These are phyloP conservation scores for Hermetia illucens DNA, from an alignment of 1,140 invertebrate genomes.

Conservation along the genomic window DNA sequence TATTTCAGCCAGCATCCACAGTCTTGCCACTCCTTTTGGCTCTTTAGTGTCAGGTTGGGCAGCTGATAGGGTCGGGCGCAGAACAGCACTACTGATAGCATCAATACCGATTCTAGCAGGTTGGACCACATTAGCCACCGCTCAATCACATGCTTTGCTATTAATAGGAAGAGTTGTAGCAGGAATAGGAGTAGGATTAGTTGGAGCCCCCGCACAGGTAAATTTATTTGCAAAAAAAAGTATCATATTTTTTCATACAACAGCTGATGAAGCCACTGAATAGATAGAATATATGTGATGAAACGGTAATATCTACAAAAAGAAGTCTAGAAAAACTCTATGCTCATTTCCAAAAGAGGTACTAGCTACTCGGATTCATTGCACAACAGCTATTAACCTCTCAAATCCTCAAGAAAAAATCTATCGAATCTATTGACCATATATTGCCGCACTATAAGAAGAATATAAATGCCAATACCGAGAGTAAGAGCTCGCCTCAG, in stretches of 20 bases:
- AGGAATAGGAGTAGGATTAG: slow-evolving; percentile 51
- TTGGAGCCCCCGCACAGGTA: slow-evolving; percentile 52
- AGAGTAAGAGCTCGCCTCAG: too few relatives aligned
- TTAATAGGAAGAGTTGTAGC: slow-evolving; percentile 48
- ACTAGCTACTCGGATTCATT: too few relatives aligned
- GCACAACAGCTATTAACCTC: too few relatives aligned
- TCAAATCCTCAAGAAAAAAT: too few relatives aligned
- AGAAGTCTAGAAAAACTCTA: too few relatives aligned
- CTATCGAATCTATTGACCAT: too few relatives aligned
- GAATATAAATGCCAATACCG: too few relatives aligned
- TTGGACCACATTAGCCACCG: slow-evolving; percentile 46
- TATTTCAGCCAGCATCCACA: slow-evolving; percentile 47
- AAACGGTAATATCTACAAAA: too few relatives aligned
- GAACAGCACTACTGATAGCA: slow-evolving; percentile 39
- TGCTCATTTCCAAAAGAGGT: too few relatives aligned
- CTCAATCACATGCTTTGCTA: slow-evolving; percentile 39
- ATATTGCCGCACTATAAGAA: too few relatives aligned
- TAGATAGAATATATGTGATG: too few relatives aligned
- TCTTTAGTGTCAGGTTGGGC: slow-evolving; percentile 45
- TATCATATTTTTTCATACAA: not conserved
- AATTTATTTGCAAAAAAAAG: slow-evolving; percentile 5
- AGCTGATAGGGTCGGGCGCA: slow-evolving; percentile 46
- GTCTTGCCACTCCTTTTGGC: slow-evolving; percentile 48
- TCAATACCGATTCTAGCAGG: slow-evolving; percentile 42
- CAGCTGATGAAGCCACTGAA: too few relatives aligned